A percentile compares a stretch with the other conserved stretches of the same genome.
Evolutionary conservation across 1,140 invertebrate genomes (phyloP).

Genomic region (Drosophila ananassae): DNA sequence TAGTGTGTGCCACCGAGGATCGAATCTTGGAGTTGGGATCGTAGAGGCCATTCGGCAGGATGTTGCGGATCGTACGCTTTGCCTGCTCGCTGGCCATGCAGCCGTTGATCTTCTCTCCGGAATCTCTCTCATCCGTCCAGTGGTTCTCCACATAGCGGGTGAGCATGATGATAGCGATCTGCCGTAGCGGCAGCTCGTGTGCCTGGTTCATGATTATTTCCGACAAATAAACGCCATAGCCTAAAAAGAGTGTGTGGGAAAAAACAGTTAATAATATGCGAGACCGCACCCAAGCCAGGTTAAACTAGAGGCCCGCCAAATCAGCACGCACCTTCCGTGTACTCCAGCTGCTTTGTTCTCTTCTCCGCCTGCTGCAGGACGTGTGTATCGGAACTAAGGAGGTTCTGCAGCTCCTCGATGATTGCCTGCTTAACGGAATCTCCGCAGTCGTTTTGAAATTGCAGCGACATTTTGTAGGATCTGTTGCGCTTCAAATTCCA

Average conservation of each 20-base stretch:
- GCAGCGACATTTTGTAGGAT: conserved; percentile 60
- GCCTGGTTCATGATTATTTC: conserved; percentile 90
- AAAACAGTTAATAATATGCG: neutral
- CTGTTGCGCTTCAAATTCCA: neutral
- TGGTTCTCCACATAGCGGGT: conserved; percentile 91
- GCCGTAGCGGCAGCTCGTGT: conserved; percentile 87
- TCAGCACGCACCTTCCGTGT: conserved; percentile 76
- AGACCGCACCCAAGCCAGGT: conserved; percentile 18
- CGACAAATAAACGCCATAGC: conserved; percentile 90
- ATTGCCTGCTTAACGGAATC: conserved; percentile 81
- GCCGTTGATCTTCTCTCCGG: conserved; percentile 21
- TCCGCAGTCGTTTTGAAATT: conserved; percentile 75
- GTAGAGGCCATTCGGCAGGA: conserved; percentile 88
- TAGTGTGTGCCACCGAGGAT: conserved; percentile 89
- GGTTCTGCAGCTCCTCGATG: conserved; percentile 79
- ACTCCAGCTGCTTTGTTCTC: conserved; percentile 78
- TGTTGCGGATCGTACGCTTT: conserved; percentile 88
- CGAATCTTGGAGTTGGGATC: conserved; percentile 90
- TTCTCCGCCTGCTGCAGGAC: conserved; percentile 70
- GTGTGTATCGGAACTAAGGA: conserved; percentile 71
- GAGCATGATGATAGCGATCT: conserved; percentile 90
- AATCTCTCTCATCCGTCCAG: conserved; percentile 85
- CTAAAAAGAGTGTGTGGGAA: conserved; percentile 66
- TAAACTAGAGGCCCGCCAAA: conserved; percentile 40
- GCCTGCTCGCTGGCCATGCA: conserved; percentile 85